A percentile compares a stretch with the other conserved stretches of the same genome.
phyloP scores from a whole-genome alignment of 2,797 vertebrate species.

The Cryptoprocta ferox region DNA sequence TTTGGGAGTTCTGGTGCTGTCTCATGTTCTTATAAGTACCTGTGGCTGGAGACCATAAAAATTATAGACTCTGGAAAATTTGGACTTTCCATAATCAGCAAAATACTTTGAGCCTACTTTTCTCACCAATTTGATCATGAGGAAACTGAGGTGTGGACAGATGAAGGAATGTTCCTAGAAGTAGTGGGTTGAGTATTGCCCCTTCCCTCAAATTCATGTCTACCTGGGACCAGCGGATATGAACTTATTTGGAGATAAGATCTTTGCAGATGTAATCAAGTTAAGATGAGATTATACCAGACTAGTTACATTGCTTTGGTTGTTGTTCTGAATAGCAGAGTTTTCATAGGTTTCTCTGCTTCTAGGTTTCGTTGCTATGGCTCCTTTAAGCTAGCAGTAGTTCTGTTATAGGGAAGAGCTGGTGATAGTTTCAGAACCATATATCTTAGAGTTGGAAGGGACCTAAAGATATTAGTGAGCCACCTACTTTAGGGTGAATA shows the following conservation, averaged over 20 bases:
- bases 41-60: constrained; percentile 24
- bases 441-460: constrained; percentile 11
- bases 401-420: background rate
- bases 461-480: background rate
- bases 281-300: background rate
- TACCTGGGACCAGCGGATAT: background rate
- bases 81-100: background rate
- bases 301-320: background rate
- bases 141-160: background rate
- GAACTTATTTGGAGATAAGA: constrained; percentile 29
- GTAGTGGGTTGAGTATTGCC: background rate
- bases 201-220: background rate
- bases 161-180: background rate
- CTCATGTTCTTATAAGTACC: background rate
- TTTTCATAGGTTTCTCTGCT: constrained; percentile 25
- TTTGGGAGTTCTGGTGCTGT: background rate
- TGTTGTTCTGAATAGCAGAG: background rate
- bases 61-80: background rate
- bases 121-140: background rate
- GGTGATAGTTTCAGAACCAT: background rate
- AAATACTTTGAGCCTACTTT: background rate
- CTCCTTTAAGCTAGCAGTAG: background rate
- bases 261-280: background rate
- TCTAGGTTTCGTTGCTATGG: background rate
- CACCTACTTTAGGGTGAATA: background rate